Evolutionary conservation across 2,113 vertebrate genomes (phyloP).

Genomic region (Elachura formosa): DNA sequence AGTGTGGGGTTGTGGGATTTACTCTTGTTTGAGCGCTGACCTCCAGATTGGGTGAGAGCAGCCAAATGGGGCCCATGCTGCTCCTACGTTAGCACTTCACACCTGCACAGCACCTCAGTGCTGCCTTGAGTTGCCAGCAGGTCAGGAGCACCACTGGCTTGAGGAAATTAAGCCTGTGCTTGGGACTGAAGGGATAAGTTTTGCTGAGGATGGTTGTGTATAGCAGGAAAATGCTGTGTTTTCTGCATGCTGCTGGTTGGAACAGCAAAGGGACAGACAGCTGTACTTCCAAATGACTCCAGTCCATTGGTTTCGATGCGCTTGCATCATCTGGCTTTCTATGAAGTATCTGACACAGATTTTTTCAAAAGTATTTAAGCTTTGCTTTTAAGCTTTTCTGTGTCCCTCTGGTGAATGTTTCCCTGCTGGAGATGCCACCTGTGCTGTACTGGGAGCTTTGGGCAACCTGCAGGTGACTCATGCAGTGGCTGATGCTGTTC

Average conservation of each 20-base stretch:
- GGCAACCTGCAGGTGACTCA: fast-evolving
- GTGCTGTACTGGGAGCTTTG: not conserved
- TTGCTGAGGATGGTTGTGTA: fast-evolving
- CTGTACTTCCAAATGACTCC: not conserved
- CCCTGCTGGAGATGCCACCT: not conserved
- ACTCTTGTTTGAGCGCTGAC: not conserved
- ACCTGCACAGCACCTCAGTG: fast-evolving
- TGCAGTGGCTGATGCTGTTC: not conserved
- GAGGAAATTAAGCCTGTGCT: not conserved
- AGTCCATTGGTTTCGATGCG: not conserved
- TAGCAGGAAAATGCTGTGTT: fast-evolving
- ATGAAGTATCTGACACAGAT: not conserved
- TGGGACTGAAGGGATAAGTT: fast-evolving
- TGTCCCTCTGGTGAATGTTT: not conserved
- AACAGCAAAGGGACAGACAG: not conserved
- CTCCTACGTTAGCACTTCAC: fast-evolving
- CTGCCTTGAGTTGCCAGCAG: not conserved
- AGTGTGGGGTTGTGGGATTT: not conserved
- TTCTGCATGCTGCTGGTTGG: not conserved
- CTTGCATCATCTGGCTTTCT: not conserved
- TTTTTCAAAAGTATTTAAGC: not conserved
- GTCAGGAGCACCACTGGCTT: not conserved
- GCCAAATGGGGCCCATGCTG: not conserved
- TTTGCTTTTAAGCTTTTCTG: not conserved
- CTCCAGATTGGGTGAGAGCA: not conserved